These are phyloP conservation scores for Antennarius striatus DNA, from an alignment of 2,113 vertebrate species.

Conservation along the genomic window DNA sequence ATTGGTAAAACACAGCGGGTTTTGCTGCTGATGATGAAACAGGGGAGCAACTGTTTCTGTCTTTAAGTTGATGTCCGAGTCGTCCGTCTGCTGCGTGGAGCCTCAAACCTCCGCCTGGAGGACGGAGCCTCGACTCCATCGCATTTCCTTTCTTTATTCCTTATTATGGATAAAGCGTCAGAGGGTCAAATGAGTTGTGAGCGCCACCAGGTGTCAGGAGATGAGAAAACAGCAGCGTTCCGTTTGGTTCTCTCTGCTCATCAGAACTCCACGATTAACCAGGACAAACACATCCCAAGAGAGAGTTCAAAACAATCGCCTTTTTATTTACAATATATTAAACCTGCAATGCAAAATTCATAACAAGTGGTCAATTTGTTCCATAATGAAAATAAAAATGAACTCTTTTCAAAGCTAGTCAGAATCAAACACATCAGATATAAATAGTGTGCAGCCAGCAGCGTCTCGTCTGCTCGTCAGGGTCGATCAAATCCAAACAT, in stretches of 20 bases:
- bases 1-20: too few relatives aligned
- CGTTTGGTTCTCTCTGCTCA: neutral
- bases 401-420: slow-evolving; percentile 75
- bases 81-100: too few relatives aligned
- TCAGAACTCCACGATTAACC: neutral
- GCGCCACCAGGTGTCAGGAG: neutral
- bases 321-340: slow-evolving; percentile 85
- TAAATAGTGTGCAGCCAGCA: slow-evolving; percentile 75
- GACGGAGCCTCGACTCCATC: too few relatives aligned
- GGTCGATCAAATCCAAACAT: slow-evolving; percentile 38
- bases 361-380: slow-evolving; percentile 80
- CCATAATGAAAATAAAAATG: slow-evolving; percentile 79
- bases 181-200: neutral
- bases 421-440: slow-evolving; percentile 77
- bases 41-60: too few relatives aligned
- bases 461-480: slow-evolving; percentile 39
- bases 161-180: neutral
- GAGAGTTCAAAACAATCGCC: slow-evolving; percentile 75
- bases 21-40: too few relatives aligned
- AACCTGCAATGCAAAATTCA: slow-evolving; percentile 80
- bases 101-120: too few relatives aligned
- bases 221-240: neutral
- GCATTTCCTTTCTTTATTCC: neutral
- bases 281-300: slow-evolving; percentile 4
- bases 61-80: too few relatives aligned